A percentile compares a stretch with the other conserved stretches of the same genome.
Conservation (phyloP, 2,113 vertebrate genomes). For the Lepus americanus region DNA sequence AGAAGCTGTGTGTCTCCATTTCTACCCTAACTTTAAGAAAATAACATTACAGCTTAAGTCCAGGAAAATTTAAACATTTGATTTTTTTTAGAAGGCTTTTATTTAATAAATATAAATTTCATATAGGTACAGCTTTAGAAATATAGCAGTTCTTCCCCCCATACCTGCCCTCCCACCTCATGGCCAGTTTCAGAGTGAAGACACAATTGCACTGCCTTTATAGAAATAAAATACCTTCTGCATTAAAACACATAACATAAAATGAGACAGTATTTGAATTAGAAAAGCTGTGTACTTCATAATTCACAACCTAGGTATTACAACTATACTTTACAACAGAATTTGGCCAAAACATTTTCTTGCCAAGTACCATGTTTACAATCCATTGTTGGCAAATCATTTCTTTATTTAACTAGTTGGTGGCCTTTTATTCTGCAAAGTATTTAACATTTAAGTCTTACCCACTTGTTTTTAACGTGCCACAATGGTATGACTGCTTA, state of each 20-base stretch:
- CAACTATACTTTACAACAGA: constrained; percentile 51
- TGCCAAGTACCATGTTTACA: neutral
- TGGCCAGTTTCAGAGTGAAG: neutral
- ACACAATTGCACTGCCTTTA: neutral
- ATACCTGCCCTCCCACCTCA: neutral
- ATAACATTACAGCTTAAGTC: neutral
- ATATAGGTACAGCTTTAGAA: too few species aligned
- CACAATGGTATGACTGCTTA: constrained; percentile 63
- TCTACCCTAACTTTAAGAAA: neutral
- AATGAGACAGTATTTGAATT: constrained; percentile 7
- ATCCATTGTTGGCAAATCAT: constrained; percentile 15
- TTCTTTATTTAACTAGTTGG: constrained; percentile 72
- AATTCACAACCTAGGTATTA: neutral
- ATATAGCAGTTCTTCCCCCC: too few species aligned
- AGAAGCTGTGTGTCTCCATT: neutral
- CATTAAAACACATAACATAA: neutral
- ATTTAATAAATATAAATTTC: too few species aligned
- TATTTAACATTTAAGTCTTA: constrained; percentile 77
- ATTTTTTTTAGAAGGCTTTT: neutral
- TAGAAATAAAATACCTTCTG: neutral
- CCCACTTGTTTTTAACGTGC: constrained; percentile 70
- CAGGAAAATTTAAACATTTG: constrained; percentile 41
- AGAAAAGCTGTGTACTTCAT: neutral
- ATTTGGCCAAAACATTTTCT: constrained; percentile 48
- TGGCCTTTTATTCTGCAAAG: constrained; percentile 65